Base-by-base conservation (phyloP, 2,113 vertebrate genomes). In the Tenrec ecaudatus region DNA sequence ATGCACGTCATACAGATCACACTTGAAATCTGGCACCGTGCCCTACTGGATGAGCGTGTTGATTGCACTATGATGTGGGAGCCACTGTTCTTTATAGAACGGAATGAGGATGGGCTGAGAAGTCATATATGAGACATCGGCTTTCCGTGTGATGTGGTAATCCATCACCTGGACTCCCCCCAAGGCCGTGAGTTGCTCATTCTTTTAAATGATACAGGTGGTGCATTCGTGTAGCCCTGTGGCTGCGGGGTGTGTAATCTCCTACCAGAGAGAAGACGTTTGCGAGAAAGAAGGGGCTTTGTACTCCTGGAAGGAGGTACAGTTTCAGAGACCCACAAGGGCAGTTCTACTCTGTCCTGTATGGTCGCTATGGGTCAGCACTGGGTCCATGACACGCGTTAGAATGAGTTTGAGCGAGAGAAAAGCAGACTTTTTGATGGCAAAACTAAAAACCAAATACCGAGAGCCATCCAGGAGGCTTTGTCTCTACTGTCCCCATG, bases 161-260 rank as follows among this genome's bases (percentile, higher is more conserved):
- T 91, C 81, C 82, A 88, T 84, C 31, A 82, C 23, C 38, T 25
- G 53, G 69, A 69, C 88, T 95, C n/a, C 90, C 85, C 91, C 82
- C 33, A 80, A 91, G 90, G 90, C 25, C 25, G 82, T 53, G 38
- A 86, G 69, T 94, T 53, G 47, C 47, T 90, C 31, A 57, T 82
- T 82, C 84, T 95, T 80, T 94, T 80, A 90, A 85, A 91, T 83
- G 31, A 58, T 82, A n/a, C 11, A 69, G 31, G 27, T 77, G 64
- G 31, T 82, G 6, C 33, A 15, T 87, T 89, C 62, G 20, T 31
- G 17, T 6, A 60, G 40, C 22, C n/a, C 78, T 25, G 0, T 36
- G 89, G 87, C 88, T 76, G 31, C 64, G 73, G 88, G 79, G 82
- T 57, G 6, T 86, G 31, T 40, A n/a, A 91, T 92, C 77, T 89